These are phyloP conservation scores for Megaptera novaeangliae DNA, from an alignment of 2,113 vertebrate genomes.

Conservation along the genomic window DNA sequence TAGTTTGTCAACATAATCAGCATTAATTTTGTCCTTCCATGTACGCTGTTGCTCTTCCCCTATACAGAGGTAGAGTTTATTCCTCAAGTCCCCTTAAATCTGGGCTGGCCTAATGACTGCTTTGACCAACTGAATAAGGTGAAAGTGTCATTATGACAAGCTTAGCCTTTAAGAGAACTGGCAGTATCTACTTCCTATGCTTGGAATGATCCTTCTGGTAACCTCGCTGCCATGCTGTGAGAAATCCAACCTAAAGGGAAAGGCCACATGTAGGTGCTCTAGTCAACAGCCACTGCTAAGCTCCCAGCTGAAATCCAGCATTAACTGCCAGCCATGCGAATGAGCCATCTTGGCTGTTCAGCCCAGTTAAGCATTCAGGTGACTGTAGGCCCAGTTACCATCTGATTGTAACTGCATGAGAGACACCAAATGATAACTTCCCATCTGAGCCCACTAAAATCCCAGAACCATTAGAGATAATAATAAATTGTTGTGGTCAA, in stretches of 20 bases:
- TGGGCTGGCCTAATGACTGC: background rate
- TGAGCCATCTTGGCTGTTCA: background rate
- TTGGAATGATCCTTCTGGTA: background rate
- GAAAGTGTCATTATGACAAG: background rate
- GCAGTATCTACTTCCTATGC: background rate
- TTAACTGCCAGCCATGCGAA: background rate
- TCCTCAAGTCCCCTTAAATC: background rate
- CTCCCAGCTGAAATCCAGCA: background rate
- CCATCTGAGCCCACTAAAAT: background rate
- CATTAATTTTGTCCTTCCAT: background rate
- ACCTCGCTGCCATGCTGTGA: background rate
- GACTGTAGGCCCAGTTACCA: background rate
- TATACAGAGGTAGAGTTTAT: background rate
- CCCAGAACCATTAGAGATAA: background rate
- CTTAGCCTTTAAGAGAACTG: background rate
- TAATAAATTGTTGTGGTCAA: background rate
- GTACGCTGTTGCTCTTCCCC: background rate
- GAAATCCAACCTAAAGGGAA: background rate
- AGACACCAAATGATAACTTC: slow-evolving; percentile 20
- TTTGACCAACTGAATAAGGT: background rate
- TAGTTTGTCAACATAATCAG: background rate
- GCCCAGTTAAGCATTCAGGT: background rate
- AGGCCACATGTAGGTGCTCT: background rate
- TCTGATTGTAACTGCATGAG: background rate
- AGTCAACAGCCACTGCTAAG: background rate